These are phyloP conservation scores for Pterocles gutturalis DNA, from an alignment of 2,113 vertebrate genomes.

Conservation along the genomic window DNA sequence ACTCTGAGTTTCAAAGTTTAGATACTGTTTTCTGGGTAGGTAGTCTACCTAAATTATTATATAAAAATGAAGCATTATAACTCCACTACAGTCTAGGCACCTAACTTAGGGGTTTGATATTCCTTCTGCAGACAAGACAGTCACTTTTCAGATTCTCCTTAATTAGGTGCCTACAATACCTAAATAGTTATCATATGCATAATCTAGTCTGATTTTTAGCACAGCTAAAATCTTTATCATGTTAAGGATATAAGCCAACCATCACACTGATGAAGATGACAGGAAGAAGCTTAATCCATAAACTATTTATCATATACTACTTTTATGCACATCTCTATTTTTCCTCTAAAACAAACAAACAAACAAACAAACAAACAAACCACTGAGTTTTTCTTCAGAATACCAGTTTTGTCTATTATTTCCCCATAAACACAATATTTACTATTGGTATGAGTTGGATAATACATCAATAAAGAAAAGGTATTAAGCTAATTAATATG, in stretches of 20 bases:
- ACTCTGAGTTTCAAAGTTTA: neutral
- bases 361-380: no score
- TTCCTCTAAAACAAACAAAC: neutral
- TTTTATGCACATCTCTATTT: neutral
- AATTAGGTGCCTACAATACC: neutral
- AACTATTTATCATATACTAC: neutral
- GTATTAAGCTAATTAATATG: neutral
- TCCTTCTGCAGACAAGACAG: neutral
- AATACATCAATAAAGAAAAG: neutral
- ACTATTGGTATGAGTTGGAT: neutral
- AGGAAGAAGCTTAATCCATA: neutral
- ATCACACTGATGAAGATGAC: neutral
- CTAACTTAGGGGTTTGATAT: neutral
- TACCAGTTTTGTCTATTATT: neutral
- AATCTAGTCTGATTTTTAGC: neutral
- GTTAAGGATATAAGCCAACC: neutral
- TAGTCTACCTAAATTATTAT: neutral
- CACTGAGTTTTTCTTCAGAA: neutral
- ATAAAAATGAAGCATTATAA: neutral
- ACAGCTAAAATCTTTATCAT: neutral
- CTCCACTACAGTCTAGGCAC: neutral
- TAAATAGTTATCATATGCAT: neutral
- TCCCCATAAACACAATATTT: neutral
- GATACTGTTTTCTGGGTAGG: neutral
- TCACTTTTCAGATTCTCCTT: neutral